Evolutionary conservation across 2,113 vertebrate genomes (phyloP).

Genomic region (Calidris pygmaea): DNA sequence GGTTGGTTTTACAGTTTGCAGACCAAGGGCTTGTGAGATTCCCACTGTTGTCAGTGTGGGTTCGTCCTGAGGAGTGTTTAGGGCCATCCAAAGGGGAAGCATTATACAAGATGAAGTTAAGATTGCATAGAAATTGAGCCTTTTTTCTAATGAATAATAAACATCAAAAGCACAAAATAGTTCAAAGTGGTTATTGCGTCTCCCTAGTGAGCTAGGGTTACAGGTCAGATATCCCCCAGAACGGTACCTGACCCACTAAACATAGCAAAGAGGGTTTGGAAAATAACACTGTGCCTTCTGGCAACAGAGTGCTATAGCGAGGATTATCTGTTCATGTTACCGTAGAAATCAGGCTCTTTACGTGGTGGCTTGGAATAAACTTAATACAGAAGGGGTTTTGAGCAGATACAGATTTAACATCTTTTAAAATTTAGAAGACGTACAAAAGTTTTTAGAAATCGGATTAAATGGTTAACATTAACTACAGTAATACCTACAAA

Average conservation of each 20-base stretch:
- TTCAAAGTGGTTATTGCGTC: not conserved
- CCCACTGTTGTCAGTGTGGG: fast-evolving
- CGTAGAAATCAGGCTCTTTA: fast-evolving
- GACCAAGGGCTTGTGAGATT: not conserved
- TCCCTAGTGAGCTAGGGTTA: not conserved
- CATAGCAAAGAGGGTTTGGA: not conserved
- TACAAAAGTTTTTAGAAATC: not conserved
- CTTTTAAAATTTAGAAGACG: not conserved
- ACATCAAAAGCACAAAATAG: not conserved
- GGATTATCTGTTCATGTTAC: not conserved
- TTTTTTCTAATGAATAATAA: not conserved
- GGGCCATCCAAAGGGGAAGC: not conserved
- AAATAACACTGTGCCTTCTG: not conserved
- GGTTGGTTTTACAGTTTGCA: not conserved
- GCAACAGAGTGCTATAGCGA: not conserved
- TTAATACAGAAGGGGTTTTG: not conserved
- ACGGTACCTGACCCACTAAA: not conserved
- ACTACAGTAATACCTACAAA: not conserved
- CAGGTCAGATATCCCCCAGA: not conserved
- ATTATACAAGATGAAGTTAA: not conserved
- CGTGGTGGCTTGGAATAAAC: not conserved
- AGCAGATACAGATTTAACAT: not conserved
- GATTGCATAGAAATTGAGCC: not conserved
- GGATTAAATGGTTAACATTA: not conserved
- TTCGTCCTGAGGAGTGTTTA: not conserved